These are phyloP conservation scores for Andrena praecox DNA, from an alignment of 2,888 invertebrate genomes.

Conservation along the genomic window DNA sequence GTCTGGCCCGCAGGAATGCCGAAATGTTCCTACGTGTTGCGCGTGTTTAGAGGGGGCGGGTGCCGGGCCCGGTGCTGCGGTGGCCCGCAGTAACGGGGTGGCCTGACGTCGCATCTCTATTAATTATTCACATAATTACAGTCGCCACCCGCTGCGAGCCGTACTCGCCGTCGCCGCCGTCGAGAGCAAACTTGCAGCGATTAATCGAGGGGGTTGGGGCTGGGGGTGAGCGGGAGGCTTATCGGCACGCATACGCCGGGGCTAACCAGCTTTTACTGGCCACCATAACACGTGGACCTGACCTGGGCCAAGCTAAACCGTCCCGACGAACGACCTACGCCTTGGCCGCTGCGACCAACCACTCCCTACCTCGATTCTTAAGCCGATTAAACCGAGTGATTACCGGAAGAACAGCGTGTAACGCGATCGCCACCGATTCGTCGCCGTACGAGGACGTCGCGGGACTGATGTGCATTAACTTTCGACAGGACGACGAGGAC, in stretches of 20 bases:
- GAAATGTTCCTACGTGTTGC: constrained; percentile 59
- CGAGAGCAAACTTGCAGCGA: constrained; percentile 18
- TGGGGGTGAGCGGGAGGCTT: not conserved
- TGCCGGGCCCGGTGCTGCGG: constrained; percentile 82
- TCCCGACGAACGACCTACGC: constrained; percentile 18
- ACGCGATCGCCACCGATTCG: constrained; percentile 44
- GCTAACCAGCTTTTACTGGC: constrained; percentile 3
- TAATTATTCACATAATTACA: constrained; percentile 80
- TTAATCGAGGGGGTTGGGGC: not conserved
- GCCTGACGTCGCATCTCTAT: constrained; percentile 83
- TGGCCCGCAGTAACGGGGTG: constrained; percentile 84
- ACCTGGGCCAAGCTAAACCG: constrained; percentile 4
- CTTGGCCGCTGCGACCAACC: constrained; percentile 35
- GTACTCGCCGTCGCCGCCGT: constrained; percentile 42
- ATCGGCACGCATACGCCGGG: not conserved
- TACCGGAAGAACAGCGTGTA: constrained; percentile 38
- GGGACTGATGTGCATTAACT: not conserved
- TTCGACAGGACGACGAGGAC: not conserved
- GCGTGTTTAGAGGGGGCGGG: constrained; percentile 77
- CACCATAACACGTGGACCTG: not conserved
- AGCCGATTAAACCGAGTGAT: constrained; percentile 52
- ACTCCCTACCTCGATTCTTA: constrained; percentile 14
- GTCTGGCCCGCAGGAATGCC: constrained; percentile 47
- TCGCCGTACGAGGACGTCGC: not conserved
- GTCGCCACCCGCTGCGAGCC: constrained; percentile 68